A percentile compares a stretch with the other conserved stretches of the same genome.
Conservation (phyloP, 2,888 invertebrate genomes). For the Rhyacophila evoluta region DNA sequence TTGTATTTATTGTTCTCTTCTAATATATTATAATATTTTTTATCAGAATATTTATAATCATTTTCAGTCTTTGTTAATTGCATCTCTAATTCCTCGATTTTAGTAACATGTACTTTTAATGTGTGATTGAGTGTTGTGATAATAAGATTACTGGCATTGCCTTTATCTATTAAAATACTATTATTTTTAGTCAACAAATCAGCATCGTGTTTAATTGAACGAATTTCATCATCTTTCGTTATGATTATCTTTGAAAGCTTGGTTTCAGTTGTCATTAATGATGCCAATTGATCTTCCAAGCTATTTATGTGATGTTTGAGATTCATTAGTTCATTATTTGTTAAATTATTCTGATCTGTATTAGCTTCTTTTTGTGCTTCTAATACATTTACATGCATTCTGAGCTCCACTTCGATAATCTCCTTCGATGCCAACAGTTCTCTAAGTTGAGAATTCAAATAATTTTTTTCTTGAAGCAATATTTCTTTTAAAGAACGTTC, state of each 20-base stretch:
- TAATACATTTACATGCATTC: background rate
- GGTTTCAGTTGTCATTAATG: background rate
- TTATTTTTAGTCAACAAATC: conserved; percentile 52
- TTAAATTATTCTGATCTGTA: conserved; percentile 12
- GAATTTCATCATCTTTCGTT: background rate
- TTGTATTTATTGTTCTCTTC: background rate
- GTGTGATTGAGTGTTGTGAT: conserved; percentile 56
- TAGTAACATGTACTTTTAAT: conserved; percentile 58
- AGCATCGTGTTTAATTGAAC: background rate
- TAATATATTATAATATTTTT: background rate
- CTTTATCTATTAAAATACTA: background rate
- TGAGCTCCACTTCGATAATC: background rate
- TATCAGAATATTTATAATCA: conserved; percentile 58
- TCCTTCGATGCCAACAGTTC: background rate
- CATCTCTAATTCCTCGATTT: conserved; percentile 59
- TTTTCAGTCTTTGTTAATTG: conserved; percentile 61
- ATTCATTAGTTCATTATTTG: conserved; percentile 56
- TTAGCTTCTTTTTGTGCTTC: background rate
- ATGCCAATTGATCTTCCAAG: background rate
- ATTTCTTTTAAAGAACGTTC: background rate
- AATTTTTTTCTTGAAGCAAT: background rate
- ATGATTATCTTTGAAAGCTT: background rate
- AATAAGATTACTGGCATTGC: background rate
- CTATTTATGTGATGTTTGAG: conserved; percentile 58
- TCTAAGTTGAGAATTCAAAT: background rate